Conservation (phyloP, 1,140 invertebrate genomes). For the Drosophila bocki region DNA sequence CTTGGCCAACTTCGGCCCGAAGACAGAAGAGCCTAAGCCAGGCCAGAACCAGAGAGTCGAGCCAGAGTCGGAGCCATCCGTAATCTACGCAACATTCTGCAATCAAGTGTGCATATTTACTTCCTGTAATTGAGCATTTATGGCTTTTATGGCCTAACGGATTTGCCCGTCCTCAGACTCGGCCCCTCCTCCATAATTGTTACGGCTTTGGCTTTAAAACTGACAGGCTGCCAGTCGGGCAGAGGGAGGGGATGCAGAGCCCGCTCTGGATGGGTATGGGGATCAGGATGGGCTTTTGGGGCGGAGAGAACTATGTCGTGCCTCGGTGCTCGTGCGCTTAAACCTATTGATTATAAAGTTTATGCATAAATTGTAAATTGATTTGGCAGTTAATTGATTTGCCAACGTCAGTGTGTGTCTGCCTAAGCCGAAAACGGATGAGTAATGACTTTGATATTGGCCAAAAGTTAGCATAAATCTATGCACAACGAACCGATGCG, state of each 20-base stretch:
- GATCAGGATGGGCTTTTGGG: background rate
- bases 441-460: constrained; percentile 52
- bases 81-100: constrained; percentile 80
- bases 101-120: constrained; percentile 82
- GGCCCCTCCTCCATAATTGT: constrained; percentile 63
- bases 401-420: constrained; percentile 31
- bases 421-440: constrained; percentile 41
- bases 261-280: background rate
- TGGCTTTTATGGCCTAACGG: constrained; percentile 83
- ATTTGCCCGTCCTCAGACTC: constrained; percentile 46
- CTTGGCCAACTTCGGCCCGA: constrained; percentile 39
- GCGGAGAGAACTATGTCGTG: constrained; percentile 5
- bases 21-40: constrained; percentile 18
- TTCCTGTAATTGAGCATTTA: constrained; percentile 83
- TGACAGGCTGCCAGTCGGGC: background rate
- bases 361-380: constrained; percentile 82
- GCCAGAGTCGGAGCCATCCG: constrained; percentile 13
- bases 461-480: constrained; percentile 38
- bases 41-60: constrained; percentile 18
- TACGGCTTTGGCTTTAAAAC: constrained; percentile 73
- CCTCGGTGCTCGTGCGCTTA: constrained; percentile 38
- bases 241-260: too few relatives aligned
- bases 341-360: constrained; percentile 80
- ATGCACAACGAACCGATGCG: constrained; percentile 24
- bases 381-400: constrained; percentile 82